Evolutionary conservation across 2,797 vertebrate genomes (phyloP).

Genomic region (Diglossa cyanea): DNA sequence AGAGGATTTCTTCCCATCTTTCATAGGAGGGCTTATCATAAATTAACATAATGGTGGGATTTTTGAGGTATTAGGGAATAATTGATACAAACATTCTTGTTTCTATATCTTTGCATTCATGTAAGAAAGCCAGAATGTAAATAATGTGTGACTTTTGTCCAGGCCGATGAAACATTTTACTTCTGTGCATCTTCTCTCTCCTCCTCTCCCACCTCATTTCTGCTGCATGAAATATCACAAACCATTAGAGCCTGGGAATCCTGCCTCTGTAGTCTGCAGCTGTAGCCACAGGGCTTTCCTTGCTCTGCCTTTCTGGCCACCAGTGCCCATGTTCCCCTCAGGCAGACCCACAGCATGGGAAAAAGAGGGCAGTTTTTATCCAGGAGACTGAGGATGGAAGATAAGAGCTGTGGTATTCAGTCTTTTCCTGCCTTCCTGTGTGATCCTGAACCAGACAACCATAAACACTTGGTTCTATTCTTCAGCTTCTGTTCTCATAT

Average conservation of each 20-base stretch:
- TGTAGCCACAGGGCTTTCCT: not conserved
- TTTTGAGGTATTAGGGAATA: not conserved
- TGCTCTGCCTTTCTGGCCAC: not conserved
- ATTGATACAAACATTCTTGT: not conserved
- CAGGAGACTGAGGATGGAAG: not conserved
- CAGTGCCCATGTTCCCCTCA: accelerated
- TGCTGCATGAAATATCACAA: not conserved
- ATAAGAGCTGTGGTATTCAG: not conserved
- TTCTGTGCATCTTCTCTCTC: not conserved
- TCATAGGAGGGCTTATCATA: not conserved
- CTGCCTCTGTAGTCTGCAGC: not conserved
- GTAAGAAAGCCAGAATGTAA: not conserved
- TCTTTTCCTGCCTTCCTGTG: not conserved
- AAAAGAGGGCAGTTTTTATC: not conserved
- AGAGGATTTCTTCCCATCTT: not conserved
- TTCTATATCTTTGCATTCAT: not conserved
- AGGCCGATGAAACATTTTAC: not conserved
- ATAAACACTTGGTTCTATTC: not conserved
- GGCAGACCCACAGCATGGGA: not conserved
- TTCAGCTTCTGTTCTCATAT: not conserved
- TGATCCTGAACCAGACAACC: not conserved
- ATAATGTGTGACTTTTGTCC: not conserved
- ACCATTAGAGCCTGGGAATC: not conserved
- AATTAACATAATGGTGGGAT: not conserved
- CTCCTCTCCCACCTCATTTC: not conserved